Base-by-base conservation (phyloP, 1,140 invertebrate species). In the Aphelinus atriplicis region DNA sequence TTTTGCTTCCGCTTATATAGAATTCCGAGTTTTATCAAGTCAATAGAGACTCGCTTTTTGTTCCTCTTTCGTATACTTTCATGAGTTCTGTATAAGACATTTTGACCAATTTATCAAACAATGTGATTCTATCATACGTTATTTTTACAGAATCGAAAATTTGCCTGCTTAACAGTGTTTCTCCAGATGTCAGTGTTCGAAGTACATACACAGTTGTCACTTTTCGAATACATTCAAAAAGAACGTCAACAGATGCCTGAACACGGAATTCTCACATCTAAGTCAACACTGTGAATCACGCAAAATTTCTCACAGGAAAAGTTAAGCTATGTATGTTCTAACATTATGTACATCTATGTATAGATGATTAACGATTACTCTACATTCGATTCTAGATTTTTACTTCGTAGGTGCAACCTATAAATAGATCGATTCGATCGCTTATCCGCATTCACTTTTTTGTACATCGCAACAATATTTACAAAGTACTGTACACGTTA, bases 401-500 rank as follows among this genome's bases (percentile, higher is more conserved):
- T 68, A 10, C 9, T 67, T 67, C 10, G 46, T 5, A 63, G 55
- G 67, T 80, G 79, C 67, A 79, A 80, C 71, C 71, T 78, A 79
- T 74, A 83, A 80, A 80, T 80, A 80, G 74, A 76, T 76, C 53
- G 75, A 75, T 45, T 71, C 69, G 62, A 70, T 47, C 51, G 51
- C 9, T 6, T 43, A 7, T 60, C 62, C 4, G 56, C n/a, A 55
- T 69, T 53, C 50, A 46, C 79, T 75, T 79, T 76, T 85, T 85
- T 86, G 84, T 86, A 85, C 84, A 86, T 82, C 78, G 81, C 73
- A 85, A 85, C 83, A 84, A 83, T 86, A 86, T 86, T 85, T 86
- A 86, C 85, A 86, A 77, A 72, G 43, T 82, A 86, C 81, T 84
- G 78, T 86, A 86, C 84, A 86, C 56, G 50, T 71, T 67, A 80